Evolutionary conservation across 2,888 invertebrate genomes (phyloP), one percentile per base, ranked within the genome.

Genomic region (Agrilus mali): DNA sequence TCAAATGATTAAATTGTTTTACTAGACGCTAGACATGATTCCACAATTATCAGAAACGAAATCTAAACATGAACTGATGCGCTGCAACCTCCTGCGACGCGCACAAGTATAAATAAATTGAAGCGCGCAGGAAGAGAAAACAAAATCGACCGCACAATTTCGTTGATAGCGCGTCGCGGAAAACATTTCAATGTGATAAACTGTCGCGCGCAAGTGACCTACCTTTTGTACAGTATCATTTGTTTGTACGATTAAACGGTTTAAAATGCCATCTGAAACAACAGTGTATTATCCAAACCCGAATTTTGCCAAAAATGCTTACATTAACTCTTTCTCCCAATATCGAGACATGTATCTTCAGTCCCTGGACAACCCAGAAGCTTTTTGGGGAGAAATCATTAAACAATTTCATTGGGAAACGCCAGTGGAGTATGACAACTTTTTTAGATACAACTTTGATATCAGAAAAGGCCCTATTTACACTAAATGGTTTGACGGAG

Each of bases 401-500:
- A 80, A 85, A 54, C 83, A 94, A 62, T 94, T 97, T 61, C 80
- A 92, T 65, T 98, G 95, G 89, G 87, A 90, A 63, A 81, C 81
- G 17, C 78, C 80, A 39, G 76, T 79, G 40, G 76, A 83, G 50
- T 72, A 77, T 45, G 79, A 81, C 44, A 81, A 83, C 54, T 89
- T 94, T 61, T 73, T 87, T 57, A 81, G 84, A 12, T 95, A 86
- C 67, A 97, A 97, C 68, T 96, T 97, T 63, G 85, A 97, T 66
- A 66, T 84, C 39, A 76, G 75, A 50, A 85, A 90, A 64, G 97
- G 97, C 40, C 84, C 86, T 10, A 82, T 98, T 55, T 87, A 77
- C 56, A 83, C 92, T 37, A 90, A 88, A 67, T 98, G 94, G 88
- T 81, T 98, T 82, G 86, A 89, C 58, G 96, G 93, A 8, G 89